Conservation (phyloP, 2,797 vertebrate genomes). For the Rhabdomys pumilio region DNA sequence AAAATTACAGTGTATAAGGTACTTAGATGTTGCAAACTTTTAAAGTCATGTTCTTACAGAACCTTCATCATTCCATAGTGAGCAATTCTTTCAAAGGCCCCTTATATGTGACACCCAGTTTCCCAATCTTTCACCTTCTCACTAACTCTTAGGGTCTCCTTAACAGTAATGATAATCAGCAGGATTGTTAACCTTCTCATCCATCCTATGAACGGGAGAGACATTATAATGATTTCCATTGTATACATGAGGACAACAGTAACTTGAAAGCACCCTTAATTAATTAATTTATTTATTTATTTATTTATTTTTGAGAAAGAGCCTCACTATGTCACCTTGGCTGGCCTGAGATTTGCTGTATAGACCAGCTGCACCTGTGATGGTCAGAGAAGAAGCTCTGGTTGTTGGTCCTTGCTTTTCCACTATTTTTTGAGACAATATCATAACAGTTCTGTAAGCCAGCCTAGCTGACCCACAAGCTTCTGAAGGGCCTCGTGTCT, state of each 20-base stretch:
- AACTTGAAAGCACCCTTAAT: neutral
- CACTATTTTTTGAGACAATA: neutral
- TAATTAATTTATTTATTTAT: neutral
- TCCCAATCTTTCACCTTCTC: neutral
- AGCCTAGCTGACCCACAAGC: neutral
- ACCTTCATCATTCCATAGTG: neutral
- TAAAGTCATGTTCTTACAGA: neutral
- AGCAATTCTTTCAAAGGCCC: neutral
- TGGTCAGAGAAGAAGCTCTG: neutral
- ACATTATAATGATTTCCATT: neutral
- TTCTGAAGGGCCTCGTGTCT: neutral
- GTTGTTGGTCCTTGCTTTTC: neutral
- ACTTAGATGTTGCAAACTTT: conserved; percentile 17
- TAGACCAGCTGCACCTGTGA: neutral
- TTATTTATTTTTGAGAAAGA: neutral
- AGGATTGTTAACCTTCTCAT: neutral
- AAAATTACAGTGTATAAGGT: neutral
- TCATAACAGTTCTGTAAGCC: neutral
- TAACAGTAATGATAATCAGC: neutral
- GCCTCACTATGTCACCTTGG: too few species aligned
- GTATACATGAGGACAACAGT: neutral
- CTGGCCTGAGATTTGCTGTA: neutral
- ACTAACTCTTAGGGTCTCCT: neutral
- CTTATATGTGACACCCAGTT: neutral
- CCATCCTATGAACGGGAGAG: neutral